Conservation (phyloP, 2,888 invertebrate genomes). For the Luffia ferchaultella region DNA sequence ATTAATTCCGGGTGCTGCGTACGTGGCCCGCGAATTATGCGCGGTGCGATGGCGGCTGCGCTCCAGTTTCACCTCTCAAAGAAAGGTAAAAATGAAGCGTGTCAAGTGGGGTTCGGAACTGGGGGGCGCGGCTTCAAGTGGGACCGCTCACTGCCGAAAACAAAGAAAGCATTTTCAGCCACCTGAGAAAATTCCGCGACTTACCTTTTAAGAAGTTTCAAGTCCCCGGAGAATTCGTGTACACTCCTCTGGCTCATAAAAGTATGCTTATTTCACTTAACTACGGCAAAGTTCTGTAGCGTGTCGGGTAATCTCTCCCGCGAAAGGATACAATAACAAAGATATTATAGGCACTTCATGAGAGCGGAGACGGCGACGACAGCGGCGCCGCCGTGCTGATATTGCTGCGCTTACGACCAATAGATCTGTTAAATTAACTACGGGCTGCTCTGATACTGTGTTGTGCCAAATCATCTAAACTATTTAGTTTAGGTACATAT, state of each 20-base stretch:
- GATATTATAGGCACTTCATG: too few relatives aligned
- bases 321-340: too few relatives aligned
- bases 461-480: too few relatives aligned
- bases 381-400: too few relatives aligned
- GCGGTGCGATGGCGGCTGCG: slow-evolving; percentile 31
- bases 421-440: too few relatives aligned
- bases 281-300: too few relatives aligned
- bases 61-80: slow-evolving; percentile 48
- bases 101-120: slow-evolving; percentile 55
- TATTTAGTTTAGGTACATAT: too few relatives aligned
- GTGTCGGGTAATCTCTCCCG: too few relatives aligned
- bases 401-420: too few relatives aligned
- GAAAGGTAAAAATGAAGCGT: slow-evolving; percentile 57
- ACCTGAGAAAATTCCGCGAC: slow-evolving; percentile 15
- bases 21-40: not conserved
- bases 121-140: slow-evolving; percentile 34
- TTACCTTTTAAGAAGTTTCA: slow-evolving; percentile 30
- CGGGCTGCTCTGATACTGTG: too few relatives aligned
- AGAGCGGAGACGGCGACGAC: too few relatives aligned
- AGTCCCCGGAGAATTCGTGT: slow-evolving; percentile 28
- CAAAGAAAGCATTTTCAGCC: slow-evolving; percentile 37
- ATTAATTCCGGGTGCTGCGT: not conserved
- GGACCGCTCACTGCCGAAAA: slow-evolving; percentile 49
- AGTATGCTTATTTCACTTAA: not conserved
- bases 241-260: not conserved